Evolutionary conservation across 2,113 vertebrate genomes (phyloP).

Genomic region (Misgurnus anguillicaudatus): DNA sequence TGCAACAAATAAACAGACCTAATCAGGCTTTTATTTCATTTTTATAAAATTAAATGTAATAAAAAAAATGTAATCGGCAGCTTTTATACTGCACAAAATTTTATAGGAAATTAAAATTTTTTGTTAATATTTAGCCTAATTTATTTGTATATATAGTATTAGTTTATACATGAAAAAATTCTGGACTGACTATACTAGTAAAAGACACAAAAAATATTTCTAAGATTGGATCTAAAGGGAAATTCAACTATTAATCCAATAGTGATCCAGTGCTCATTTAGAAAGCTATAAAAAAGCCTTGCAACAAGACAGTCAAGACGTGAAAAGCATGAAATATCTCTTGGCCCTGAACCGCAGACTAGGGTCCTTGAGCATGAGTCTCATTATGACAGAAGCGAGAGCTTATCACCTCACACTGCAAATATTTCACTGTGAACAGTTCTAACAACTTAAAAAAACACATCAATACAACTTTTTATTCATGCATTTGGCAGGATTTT

Average conservation of each 20-base stretch:
- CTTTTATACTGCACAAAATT: no score
- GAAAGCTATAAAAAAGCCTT: background rate
- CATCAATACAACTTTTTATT: background rate
- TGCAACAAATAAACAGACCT: conserved; percentile 56
- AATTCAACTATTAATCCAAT: background rate
- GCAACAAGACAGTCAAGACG: background rate
- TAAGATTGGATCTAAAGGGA: no score
- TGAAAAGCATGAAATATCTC: conserved; percentile 15
- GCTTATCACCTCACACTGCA: conserved; percentile 54
- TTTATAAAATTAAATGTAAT: background rate
- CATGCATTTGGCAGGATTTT: no score
- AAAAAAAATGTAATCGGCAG: no score
- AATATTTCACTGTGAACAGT: conserved; percentile 47
- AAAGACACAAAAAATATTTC: no score
- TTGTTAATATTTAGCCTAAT: no score
- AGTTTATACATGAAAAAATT: no score
- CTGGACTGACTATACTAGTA: no score
- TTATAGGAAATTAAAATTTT: no score
- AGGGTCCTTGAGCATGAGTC: conserved; percentile 74
- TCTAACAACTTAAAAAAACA: background rate
- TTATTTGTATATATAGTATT: no score
- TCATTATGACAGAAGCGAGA: conserved; percentile 47
- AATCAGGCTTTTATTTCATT: conserved; percentile 58
- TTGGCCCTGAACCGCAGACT: conserved; percentile 54
- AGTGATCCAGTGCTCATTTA: background rate